Percentiles rank a stretch among this genome's conserved stretches.
Evolutionary conservation across 53 echinoderm and acorn worm genomes (phyloP).

Genomic region (Paelopatides confundens): DNA sequence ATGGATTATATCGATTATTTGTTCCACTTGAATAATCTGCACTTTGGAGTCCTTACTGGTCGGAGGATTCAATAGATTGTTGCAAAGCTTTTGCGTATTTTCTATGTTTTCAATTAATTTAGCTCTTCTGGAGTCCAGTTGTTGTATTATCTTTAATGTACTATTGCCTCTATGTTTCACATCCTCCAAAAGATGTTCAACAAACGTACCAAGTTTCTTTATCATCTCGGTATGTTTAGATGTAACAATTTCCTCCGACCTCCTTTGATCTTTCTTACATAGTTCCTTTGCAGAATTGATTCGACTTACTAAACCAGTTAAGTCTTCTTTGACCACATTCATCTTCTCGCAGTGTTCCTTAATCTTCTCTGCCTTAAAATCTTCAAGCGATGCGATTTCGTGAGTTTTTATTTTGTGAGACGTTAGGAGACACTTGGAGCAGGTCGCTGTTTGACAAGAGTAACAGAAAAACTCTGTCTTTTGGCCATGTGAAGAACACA

Average conservation of each 20-base stretch:
- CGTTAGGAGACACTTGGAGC: conserved; percentile 4
- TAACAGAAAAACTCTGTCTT: conserved; percentile 28
- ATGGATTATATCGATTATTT: background rate
- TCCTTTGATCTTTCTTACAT: background rate
- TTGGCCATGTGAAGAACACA: background rate
- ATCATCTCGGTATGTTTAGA: background rate
- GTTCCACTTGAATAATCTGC: background rate
- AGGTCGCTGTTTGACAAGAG: background rate
- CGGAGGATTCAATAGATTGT: background rate
- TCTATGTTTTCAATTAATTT: background rate
- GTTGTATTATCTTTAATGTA: background rate
- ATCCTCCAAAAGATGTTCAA: background rate
- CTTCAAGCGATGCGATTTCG: background rate
- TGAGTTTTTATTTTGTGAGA: conserved; percentile 9
- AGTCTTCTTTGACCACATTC: background rate
- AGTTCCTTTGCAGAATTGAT: background rate
- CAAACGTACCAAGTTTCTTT: background rate
- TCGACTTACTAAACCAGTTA: background rate
- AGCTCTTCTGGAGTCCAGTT: background rate
- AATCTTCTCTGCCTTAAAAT: background rate
- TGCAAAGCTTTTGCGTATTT: background rate
- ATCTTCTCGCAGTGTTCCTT: background rate
- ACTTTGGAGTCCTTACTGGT: background rate
- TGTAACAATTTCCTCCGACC: background rate
- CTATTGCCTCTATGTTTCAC: background rate